A percentile compares a stretch with the other conserved stretches of the same genome.
Evolutionary conservation across 2,888 invertebrate genomes (phyloP).

Genomic region (Plemyria rubiginata): DNA sequence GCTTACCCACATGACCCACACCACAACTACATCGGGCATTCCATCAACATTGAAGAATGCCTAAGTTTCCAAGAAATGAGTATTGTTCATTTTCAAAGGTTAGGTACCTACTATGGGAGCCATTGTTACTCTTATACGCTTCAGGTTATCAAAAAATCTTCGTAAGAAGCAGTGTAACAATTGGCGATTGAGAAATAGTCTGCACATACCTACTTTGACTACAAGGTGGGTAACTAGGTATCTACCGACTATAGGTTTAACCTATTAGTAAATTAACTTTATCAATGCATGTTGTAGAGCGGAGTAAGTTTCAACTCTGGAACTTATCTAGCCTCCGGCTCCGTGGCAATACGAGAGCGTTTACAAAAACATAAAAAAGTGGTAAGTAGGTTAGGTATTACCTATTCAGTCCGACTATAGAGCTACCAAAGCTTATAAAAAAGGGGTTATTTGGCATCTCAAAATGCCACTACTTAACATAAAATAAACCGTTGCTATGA

Average conservation of each 20-base stretch:
- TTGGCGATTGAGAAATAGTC: conserved; percentile 1
- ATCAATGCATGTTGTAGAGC: too few species aligned
- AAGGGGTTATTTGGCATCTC: too few species aligned
- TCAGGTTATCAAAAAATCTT: conserved; percentile 37
- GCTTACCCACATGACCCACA: conserved; percentile 75
- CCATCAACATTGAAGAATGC: conserved; percentile 66
- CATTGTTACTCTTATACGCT: conserved; percentile 47
- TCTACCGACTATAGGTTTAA: too few species aligned
- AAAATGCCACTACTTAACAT: too few species aligned
- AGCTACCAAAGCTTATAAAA: neutral
- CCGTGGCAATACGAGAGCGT: neutral
- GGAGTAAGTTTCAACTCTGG: too few species aligned
- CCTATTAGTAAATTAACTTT: too few species aligned
- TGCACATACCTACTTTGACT: neutral
- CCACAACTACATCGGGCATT: conserved; percentile 59
- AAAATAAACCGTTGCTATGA: too few species aligned
- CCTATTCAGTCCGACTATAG: neutral
- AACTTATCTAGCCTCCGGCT: too few species aligned
- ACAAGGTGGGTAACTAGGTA: too few species aligned
- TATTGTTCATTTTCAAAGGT: conserved; percentile 60
- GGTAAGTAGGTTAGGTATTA: neutral
- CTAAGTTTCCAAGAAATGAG: conserved; percentile 54
- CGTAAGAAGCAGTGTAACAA: conserved; percentile 4
- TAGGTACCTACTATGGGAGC: conserved; percentile 39
- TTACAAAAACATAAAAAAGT: neutral